These are phyloP conservation scores for Esox masquinongy DNA, from an alignment of 2,797 vertebrate species.

Conservation along the genomic window DNA sequence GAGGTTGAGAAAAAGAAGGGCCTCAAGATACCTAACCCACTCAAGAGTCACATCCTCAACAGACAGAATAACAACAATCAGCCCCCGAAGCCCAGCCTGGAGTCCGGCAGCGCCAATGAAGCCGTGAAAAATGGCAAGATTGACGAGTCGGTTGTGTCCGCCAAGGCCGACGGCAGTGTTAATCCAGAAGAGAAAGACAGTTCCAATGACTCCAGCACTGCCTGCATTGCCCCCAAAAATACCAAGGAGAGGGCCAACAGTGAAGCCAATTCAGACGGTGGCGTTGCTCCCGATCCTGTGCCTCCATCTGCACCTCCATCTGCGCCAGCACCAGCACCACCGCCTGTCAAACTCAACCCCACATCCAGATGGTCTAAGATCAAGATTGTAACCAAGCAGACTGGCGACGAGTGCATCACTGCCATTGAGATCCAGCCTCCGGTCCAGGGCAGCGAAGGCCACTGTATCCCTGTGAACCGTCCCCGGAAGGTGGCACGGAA, in stretches of 20 bases:
- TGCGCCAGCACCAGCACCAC: constrained; percentile 17
- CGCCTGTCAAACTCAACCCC: constrained; percentile 60
- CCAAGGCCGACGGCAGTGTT: constrained; percentile 45
- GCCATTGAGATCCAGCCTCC: constrained; percentile 94
- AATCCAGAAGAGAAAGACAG: constrained; percentile 89
- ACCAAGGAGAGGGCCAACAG: constrained; percentile 81
- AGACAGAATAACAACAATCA: constrained; percentile 85
- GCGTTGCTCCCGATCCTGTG: constrained; percentile 9
- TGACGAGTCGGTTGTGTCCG: constrained; percentile 64
- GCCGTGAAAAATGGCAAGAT: constrained; percentile 86
- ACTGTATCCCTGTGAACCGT: constrained; percentile 82
- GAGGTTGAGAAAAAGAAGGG: constrained; percentile 84
- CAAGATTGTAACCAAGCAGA: constrained; percentile 97
- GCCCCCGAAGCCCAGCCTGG: constrained; percentile 72
- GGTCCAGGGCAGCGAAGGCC: constrained; percentile 80
- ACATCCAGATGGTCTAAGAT: constrained; percentile 95
- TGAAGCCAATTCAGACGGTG: constrained; percentile 70
- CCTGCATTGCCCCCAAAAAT: constrained; percentile 86
- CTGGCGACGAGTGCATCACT: constrained; percentile 91
- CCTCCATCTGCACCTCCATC: constrained; percentile 9
- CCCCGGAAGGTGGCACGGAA: constrained; percentile 90
- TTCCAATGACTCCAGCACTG: constrained; percentile 94
- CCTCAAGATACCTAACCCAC: constrained; percentile 75
- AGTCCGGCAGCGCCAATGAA: constrained; percentile 65
- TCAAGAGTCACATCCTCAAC: constrained; percentile 85